Evolutionary conservation across 2,797 vertebrate genomes (phyloP).

Genomic region (Paguma larvata): DNA sequence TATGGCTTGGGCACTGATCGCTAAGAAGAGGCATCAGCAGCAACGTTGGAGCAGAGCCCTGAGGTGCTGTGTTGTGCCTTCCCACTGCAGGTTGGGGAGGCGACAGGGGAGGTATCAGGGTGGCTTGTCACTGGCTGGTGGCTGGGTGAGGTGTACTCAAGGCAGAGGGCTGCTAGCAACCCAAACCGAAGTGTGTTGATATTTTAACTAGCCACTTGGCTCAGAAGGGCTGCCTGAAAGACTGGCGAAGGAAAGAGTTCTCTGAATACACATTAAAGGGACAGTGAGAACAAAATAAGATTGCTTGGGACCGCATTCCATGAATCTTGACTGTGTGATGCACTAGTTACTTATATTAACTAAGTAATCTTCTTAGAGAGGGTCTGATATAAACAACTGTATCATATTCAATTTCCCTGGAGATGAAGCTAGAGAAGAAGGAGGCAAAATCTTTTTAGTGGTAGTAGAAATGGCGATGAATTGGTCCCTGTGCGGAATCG

Average conservation of each 20-base stretch:
- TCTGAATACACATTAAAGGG: neutral
- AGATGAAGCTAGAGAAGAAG: neutral
- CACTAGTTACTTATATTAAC: neutral
- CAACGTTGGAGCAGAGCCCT: neutral
- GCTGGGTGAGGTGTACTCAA: neutral
- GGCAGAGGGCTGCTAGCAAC: neutral
- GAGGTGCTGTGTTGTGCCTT: neutral
- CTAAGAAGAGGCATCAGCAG: neutral
- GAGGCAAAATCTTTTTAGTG: neutral
- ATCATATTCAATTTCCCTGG: neutral
- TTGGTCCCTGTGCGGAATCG: neutral
- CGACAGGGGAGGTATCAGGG: neutral
- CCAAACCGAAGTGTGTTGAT: rapidly evolving
- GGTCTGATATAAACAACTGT: neutral
- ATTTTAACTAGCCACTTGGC: neutral
- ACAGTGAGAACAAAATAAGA: neutral
- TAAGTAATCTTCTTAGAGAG: neutral
- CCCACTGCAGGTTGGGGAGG: neutral
- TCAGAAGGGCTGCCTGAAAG: neutral
- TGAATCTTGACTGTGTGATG: neutral
- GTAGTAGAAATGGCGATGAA: neutral
- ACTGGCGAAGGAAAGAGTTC: neutral
- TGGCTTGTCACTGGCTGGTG: neutral
- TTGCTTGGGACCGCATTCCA: neutral
- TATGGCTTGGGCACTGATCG: no score